phyloP scores from a whole-genome alignment of 2,797 vertebrate species.

The Luscinia luscinia region DNA sequence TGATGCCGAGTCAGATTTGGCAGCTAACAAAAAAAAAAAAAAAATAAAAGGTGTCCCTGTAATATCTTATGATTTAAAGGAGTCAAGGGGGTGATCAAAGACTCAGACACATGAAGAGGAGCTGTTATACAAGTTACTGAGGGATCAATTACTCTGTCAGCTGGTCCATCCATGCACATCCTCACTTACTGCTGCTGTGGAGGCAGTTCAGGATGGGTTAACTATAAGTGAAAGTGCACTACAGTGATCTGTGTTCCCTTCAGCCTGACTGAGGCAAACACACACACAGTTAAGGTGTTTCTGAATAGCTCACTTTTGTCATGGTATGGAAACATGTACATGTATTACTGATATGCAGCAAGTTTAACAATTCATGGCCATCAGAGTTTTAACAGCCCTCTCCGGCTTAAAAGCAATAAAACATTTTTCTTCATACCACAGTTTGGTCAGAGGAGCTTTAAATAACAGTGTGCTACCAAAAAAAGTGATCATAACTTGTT shows the following conservation, averaged over 20 bases:
- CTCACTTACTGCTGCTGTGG: background rate
- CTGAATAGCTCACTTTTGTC: background rate
- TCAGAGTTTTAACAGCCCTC: background rate
- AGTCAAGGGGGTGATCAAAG: background rate
- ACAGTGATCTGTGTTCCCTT: background rate
- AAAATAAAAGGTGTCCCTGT: background rate
- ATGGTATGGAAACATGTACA: rapidly evolving
- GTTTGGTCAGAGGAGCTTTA: background rate
- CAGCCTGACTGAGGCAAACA: background rate
- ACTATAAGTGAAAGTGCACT: background rate
- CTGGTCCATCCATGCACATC: background rate
- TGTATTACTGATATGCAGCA: background rate
- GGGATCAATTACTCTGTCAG: background rate
- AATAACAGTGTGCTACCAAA: background rate
- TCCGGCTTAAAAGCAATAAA: background rate
- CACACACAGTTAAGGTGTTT: background rate
- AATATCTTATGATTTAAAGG: background rate
- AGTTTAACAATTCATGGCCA: background rate
- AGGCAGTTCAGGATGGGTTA: background rate
- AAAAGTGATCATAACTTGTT: background rate
- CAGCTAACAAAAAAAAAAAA: background rate
- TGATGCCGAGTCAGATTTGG: background rate
- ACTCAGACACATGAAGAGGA: background rate
- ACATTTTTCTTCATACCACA: background rate
- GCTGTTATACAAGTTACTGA: background rate